phyloP scores from a whole-genome alignment of 2,797 vertebrate species.

The Enteromius anoplus region DNA sequence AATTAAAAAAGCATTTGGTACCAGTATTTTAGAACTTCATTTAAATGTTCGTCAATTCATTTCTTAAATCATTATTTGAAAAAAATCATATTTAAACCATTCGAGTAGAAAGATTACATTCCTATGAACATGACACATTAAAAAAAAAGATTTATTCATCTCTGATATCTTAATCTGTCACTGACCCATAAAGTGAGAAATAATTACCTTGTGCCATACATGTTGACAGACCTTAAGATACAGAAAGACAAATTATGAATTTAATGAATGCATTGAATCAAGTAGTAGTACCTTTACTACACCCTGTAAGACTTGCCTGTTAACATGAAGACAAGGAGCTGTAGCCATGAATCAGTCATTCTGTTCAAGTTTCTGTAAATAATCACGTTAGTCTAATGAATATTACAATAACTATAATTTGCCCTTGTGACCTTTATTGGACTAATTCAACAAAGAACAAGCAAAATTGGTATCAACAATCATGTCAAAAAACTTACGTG shows the following conservation, averaged over 20 bases:
- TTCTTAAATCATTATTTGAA: neutral
- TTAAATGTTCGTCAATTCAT: neutral
- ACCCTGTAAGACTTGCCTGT: constrained; percentile 39
- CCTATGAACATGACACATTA: neutral
- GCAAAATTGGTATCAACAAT: neutral
- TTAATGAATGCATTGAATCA: neutral
- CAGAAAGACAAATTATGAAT: constrained; percentile 14
- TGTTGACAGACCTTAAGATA: constrained; percentile 38
- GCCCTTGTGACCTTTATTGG: neutral
- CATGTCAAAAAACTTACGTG: neutral
- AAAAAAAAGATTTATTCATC: neutral
- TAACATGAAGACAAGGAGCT: constrained; percentile 36
- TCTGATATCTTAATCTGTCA: neutral
- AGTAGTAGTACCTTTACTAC: neutral
- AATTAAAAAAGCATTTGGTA: neutral
- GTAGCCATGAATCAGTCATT: constrained; percentile 6
- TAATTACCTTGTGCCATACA: constrained; percentile 61
- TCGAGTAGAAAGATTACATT: neutral
- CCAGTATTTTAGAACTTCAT: neutral
- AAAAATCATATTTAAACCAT: neutral
- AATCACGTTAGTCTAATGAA: neutral
- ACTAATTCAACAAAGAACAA: neutral
- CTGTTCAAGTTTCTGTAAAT: neutral
- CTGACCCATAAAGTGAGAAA: neutral
- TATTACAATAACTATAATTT: neutral